Percentiles rank a stretch among this genome's conserved stretches.
Evolutionary conservation across 2,888 invertebrate species (phyloP).

Genomic region (Pilophorus perplexus): DNA sequence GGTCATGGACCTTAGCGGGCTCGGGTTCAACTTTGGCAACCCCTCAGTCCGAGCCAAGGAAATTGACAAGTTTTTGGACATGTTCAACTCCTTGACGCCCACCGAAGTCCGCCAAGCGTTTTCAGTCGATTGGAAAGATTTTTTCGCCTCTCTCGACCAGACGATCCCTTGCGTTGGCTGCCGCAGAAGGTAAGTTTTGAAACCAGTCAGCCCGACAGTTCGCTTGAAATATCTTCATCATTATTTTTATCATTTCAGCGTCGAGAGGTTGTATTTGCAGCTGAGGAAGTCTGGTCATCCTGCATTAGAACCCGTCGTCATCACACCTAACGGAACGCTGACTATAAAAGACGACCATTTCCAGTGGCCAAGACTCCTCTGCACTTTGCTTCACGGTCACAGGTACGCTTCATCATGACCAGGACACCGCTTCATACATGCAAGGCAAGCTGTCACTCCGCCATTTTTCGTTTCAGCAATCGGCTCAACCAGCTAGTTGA

Average conservation of each 20-base stretch:
- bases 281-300: constrained; percentile 79
- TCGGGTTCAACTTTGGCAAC: constrained; percentile 80
- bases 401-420: constrained; percentile 66
- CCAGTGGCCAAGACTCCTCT: constrained; percentile 74
- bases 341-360: constrained; percentile 78
- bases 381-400: constrained; percentile 81
- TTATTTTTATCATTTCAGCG: constrained; percentile 59
- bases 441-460: no score
- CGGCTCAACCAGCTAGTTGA: constrained; percentile 74
- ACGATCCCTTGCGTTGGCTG: constrained; percentile 94
- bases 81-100: constrained; percentile 72
- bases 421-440: no score
- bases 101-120: constrained; percentile 77
- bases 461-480: constrained; percentile 61
- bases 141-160: constrained; percentile 81
- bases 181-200: constrained; percentile 75
- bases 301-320: constrained; percentile 79
- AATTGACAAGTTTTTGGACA: constrained; percentile 79
- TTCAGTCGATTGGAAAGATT: constrained; percentile 77
- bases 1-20: constrained; percentile 87
- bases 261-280: constrained; percentile 84
- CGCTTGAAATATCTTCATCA: not conserved
- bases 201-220: not conserved
- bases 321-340: constrained; percentile 68
- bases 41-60: constrained; percentile 77